Percentiles rank a stretch among this genome's conserved stretches.
These are phyloP conservation scores for Drosophila paulistorum DNA, from an alignment of 1,140 invertebrate species.

Conservation along the genomic window DNA sequence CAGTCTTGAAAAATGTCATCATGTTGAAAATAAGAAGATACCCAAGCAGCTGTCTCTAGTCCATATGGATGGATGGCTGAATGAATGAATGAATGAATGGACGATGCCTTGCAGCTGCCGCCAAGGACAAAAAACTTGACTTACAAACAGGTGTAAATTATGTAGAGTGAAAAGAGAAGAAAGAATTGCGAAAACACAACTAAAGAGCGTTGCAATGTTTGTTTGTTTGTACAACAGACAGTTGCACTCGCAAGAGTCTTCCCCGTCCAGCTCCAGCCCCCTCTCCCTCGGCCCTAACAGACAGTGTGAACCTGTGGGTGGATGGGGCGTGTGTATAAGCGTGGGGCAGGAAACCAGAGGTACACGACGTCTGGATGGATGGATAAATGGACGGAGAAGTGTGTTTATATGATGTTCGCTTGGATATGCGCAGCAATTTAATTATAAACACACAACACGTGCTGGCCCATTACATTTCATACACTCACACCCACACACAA, in stretches of 20 bases:
- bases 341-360: conserved; percentile 1
- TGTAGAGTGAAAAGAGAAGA: conserved; percentile 54
- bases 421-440: conserved; percentile 70
- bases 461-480: conserved; percentile 50
- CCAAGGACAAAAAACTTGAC: conserved; percentile 66
- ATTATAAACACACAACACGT: conserved; percentile 79
- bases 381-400: conserved; percentile 3
- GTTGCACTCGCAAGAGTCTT: conserved; percentile 45
- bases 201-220: conserved; percentile 21
- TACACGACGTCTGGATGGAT: conserved; percentile 33
- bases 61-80: not conserved
- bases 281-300: not conserved
- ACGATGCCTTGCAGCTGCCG: not conserved
- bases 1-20: not conserved
- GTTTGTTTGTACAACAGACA: conserved; percentile 50
- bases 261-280: no score
- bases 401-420: conserved; percentile 26
- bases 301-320: conserved; percentile 7
- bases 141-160: conserved; percentile 74
- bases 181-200: conserved; percentile 46
- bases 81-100: not conserved
- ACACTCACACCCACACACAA: conserved; percentile 1
- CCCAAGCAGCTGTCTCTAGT: not conserved
- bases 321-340: not conserved
- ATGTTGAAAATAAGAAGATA: not conserved